Base-by-base conservation (phyloP, 2,113 vertebrate genomes). In the Gracilinanus agilis region DNA sequence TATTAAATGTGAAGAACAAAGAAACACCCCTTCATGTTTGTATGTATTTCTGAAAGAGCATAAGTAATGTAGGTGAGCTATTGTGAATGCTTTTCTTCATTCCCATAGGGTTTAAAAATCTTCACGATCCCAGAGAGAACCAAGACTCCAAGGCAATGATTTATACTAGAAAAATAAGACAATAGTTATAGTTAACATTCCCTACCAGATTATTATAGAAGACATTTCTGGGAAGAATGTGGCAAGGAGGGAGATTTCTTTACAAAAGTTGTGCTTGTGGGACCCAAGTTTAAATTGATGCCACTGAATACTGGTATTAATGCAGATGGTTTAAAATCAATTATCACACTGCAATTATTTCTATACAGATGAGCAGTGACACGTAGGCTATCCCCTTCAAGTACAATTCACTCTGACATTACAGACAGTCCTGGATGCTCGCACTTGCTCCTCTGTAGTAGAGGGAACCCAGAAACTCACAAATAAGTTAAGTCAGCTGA, bases 371-470 rank as follows among this genome's bases (percentile, higher is more conserved):
- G 56, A 24, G 11, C 90, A 27, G 11, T 90, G 90, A 55, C 90
- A 95, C 92, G 92, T 93, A 19, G 94, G 90, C 23, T 27, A 92
- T 91, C 93, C 27, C 92, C n/a, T 12, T 93, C 93, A 96, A 94
- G 90, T 96, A 54, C 75, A 95, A 49, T 92, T n/a, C 8, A 56
- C 55, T 88, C 58, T 92, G 58, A 90, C 19, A 49, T 89, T 91
- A 90, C 90, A 92, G 75, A 55, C 83, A 95, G 88, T 49, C 92
- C 44, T 54, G 2, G 53, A 53, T 19, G 93, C 44, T 90, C 56
- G 54, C 3, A 93, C 9, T 34, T 58, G 44, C 53, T 94, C 25
- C 19, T 92, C 88, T 44, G 19, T 29, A 44, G 94, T n/a, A 88
- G 90, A 96, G 90, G 89, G n/a, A 92, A 93, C 16, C 25, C 34